These are phyloP conservation scores for Apistogramma diplotaenia DNA, from an alignment of 2,113 vertebrate species.

Conservation along the genomic window DNA sequence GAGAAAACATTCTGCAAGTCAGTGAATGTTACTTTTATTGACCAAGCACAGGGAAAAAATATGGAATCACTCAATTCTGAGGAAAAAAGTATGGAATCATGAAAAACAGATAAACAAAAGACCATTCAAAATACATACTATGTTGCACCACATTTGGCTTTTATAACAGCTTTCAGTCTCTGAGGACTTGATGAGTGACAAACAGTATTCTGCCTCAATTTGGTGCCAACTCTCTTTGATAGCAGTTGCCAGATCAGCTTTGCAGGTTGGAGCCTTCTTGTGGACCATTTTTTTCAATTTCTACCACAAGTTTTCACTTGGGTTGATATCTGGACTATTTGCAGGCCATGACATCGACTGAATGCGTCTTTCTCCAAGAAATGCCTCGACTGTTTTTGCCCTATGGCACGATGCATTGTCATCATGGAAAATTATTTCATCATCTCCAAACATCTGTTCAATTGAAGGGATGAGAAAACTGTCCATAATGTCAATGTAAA, in stretches of 20 bases:
- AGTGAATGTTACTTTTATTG: no score
- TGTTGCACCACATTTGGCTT: no score
- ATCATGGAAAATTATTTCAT: background rate
- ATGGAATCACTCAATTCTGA: no score
- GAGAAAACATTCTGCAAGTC: no score
- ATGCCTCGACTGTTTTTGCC: fast-evolving
- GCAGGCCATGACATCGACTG: background rate
- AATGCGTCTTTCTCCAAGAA: fast-evolving
- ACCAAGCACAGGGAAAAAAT: no score
- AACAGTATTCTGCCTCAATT: background rate
- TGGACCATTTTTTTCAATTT: background rate
- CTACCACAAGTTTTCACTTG: fast-evolving
- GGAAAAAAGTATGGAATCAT: no score
- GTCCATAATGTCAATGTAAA: no score
- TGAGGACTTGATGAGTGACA: background rate
- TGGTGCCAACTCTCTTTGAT: fast-evolving
- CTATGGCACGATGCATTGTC: background rate
- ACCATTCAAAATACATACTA: no score
- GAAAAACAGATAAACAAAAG: no score
- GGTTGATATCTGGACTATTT: fast-evolving
- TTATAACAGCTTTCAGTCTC: no score
- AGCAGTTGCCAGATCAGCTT: background rate
- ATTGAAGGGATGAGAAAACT: no score
- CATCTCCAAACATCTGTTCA: no score
- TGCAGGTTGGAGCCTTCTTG: background rate